These are phyloP conservation scores for Phyllostomus hastatus DNA, from an alignment of 2,113 vertebrate species.

Conservation along the genomic window DNA sequence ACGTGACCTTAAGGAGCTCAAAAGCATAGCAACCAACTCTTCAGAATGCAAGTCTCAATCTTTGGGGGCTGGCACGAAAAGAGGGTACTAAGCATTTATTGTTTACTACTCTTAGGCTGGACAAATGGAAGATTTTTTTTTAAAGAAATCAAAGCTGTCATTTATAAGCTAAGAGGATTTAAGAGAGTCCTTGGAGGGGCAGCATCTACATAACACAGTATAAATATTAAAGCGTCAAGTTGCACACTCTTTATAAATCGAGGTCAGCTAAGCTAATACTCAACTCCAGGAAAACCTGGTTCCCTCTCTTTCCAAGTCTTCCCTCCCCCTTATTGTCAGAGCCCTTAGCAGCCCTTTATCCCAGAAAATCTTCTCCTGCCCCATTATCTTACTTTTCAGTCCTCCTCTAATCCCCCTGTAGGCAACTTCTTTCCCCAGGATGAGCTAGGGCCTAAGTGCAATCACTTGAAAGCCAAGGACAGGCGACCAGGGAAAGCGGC, in stretches of 20 bases:
- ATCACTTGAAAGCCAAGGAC: constrained; percentile 37
- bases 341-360: constrained; percentile 50
- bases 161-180: constrained; percentile 83
- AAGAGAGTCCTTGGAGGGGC: constrained; percentile 73
- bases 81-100: constrained; percentile 74
- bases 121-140: constrained; percentile 76
- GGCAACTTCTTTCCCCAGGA: constrained; percentile 32
- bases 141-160: constrained; percentile 76
- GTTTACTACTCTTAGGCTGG: constrained; percentile 74
- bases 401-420: constrained; percentile 55
- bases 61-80: constrained; percentile 70
- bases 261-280: constrained; percentile 62
- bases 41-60: constrained; percentile 61
- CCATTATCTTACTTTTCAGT: constrained; percentile 53
- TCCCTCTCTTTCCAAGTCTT: background rate
- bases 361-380: constrained; percentile 60
- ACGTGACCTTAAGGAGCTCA: constrained; percentile 71
- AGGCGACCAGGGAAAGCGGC: background rate
- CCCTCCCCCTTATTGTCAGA: background rate
- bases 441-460: constrained; percentile 38
- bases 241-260: constrained; percentile 65
- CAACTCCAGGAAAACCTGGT: background rate
- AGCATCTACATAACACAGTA: constrained; percentile 74
- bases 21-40: constrained; percentile 69
- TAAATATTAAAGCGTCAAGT: constrained; percentile 76